These are phyloP conservation scores for Ameiurus melas DNA, from an alignment of 2,113 vertebrate genomes.

Conservation along the genomic window DNA sequence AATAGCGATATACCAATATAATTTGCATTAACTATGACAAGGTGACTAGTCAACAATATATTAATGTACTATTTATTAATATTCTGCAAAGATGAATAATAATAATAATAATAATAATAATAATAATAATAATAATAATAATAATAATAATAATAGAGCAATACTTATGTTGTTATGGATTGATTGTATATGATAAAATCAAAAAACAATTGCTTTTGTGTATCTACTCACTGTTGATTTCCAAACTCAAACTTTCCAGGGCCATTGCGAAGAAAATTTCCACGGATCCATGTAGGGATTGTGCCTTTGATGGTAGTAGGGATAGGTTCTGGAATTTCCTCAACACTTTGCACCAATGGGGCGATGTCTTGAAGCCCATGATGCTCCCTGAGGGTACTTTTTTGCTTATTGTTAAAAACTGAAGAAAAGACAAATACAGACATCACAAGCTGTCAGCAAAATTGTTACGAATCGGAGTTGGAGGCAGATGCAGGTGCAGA, in stretches of 20 bases:
- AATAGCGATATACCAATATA: background rate
- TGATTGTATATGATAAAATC: background rate
- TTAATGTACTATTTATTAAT: background rate
- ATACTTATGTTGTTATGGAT: background rate
- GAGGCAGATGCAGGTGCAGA: too few relatives aligned
- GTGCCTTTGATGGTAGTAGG: conserved; percentile 72
- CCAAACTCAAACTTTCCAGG: conserved; percentile 96
- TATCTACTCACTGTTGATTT: conserved; percentile 78
- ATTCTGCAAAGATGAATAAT: background rate
- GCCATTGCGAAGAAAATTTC: conserved; percentile 84
- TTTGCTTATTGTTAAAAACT: conserved; percentile 15
- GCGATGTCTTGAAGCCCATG: conserved; percentile 75
- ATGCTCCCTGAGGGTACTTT: background rate
- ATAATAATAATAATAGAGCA: background rate
- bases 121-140: background rate
- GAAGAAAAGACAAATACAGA: background rate
- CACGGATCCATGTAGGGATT: conserved; percentile 86
- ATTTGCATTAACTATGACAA: background rate
- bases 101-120: background rate
- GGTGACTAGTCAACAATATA: background rate
- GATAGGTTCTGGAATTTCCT: conserved; percentile 79
- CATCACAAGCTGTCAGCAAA: background rate
- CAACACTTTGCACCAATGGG: conserved; percentile 70
- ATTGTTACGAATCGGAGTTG: background rate
- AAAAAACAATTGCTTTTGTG: background rate